These are phyloP conservation scores for Glyphotaelius pellucidus DNA, from an alignment of 2,888 invertebrate genomes.

Conservation along the genomic window DNA sequence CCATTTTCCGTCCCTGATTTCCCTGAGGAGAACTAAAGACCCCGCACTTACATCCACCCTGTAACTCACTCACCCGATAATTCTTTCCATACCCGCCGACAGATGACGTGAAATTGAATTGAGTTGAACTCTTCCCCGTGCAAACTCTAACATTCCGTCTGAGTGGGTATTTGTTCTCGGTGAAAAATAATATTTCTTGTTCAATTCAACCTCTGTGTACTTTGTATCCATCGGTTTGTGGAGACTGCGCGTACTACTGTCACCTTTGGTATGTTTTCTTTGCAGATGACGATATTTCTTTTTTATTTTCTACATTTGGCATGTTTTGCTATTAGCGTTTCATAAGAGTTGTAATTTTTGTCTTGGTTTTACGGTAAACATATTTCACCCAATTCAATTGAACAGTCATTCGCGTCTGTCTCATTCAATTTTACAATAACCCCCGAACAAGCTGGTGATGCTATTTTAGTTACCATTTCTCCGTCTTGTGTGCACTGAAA, in stretches of 20 bases:
- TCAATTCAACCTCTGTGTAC: neutral
- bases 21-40: constrained; percentile 36
- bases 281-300: neutral
- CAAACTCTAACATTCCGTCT: neutral
- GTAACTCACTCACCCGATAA: constrained; percentile 19
- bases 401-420: neutral
- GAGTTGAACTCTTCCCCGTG: neutral
- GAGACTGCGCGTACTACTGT: neutral
- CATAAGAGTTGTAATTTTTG: neutral
- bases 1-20: constrained; percentile 24
- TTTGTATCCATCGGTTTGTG: neutral
- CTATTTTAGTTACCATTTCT: neutral
- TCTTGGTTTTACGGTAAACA: neutral
- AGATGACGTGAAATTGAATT: constrained; percentile 11
- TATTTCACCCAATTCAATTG: neutral
- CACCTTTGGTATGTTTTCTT: neutral
- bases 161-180: neutral
- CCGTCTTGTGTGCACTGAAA: neutral
- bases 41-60: neutral
- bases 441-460: neutral
- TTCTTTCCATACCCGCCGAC: neutral
- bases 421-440: neutral
- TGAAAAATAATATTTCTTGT: neutral
- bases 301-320: neutral
- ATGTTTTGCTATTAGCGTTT: neutral